A percentile compares a stretch with the other conserved stretches of the same genome.
Evolutionary conservation across 30 jellyfish, hydroid and myxozoan genomes (phyloP).

Genomic region (Calvadosia cruxmelitensis): DNA sequence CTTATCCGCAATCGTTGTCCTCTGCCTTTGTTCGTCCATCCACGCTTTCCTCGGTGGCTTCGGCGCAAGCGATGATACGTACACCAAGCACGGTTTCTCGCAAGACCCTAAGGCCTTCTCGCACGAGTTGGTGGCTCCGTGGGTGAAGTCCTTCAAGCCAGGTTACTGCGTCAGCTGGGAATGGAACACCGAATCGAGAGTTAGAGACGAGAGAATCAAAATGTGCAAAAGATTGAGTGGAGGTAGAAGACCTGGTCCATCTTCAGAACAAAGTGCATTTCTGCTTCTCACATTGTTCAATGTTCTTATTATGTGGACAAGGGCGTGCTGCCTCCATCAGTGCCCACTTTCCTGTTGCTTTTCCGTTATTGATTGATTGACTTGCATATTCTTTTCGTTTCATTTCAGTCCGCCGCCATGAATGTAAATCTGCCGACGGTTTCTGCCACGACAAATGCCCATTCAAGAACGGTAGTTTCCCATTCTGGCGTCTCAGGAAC

Average conservation of each 20-base stretch:
- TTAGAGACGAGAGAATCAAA: constrained; percentile 56
- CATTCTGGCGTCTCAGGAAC: constrained; percentile 87
- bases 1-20: not conserved
- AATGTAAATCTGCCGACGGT: constrained; percentile 87
- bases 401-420: constrained; percentile 50
- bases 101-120: constrained; percentile 84
- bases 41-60: not conserved
- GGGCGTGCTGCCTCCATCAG: too few species aligned
- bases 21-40: not conserved
- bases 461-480: constrained; percentile 77
- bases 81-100: constrained; percentile 49
- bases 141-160: constrained; percentile 89
- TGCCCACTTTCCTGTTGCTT: too few species aligned
- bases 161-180: constrained; percentile 97
- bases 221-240: constrained; percentile 85
- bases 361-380: not conserved
- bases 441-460: constrained; percentile 91
- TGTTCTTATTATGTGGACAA: too few species aligned
- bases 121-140: constrained; percentile 82
- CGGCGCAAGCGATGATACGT: not conserved
- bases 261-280: too few species aligned
- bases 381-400: not conserved
- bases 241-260: too few species aligned
- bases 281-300: too few species aligned
- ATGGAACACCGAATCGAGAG: constrained; percentile 88